Evolutionary conservation across 2,888 invertebrate genomes (phyloP).

Genomic region (Cheilosia urbana): DNA sequence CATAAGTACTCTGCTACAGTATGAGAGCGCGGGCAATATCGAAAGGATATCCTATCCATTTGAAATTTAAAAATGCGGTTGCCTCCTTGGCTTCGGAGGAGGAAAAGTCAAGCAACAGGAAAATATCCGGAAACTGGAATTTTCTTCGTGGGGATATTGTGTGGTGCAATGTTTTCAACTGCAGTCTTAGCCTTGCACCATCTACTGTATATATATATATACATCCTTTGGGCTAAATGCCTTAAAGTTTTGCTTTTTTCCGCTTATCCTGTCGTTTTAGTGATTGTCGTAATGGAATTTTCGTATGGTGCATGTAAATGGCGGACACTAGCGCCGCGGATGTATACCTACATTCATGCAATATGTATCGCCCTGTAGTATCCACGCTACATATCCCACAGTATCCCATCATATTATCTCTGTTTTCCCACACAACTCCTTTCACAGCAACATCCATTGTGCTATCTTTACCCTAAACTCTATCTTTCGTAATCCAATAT

Average conservation of each 20-base stretch:
- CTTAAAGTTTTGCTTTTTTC: conserved; percentile 50
- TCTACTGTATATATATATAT: conserved; percentile 1
- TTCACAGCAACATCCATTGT: too few species aligned
- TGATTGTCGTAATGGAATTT: conserved; percentile 66
- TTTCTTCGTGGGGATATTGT: conserved; percentile 33
- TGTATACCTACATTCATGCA: not conserved
- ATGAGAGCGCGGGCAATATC: conserved; percentile 55
- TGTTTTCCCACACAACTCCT: too few species aligned
- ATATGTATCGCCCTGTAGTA: conserved; percentile 9
- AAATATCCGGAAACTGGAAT: conserved; percentile 70
- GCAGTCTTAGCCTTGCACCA: conserved; percentile 1
- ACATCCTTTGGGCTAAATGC: conserved; percentile 66
- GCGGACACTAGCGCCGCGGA: conserved; percentile 11
- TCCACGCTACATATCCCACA: too few species aligned
- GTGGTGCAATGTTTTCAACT: conserved; percentile 60
- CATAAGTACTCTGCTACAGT: not conserved
- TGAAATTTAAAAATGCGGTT: conserved; percentile 70
- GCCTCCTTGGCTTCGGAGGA: not conserved
- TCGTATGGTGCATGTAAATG: conserved; percentile 49
- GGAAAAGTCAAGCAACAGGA: conserved; percentile 72
- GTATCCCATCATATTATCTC: too few species aligned
- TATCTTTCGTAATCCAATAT: too few species aligned
- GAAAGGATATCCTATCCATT: conserved; percentile 65
- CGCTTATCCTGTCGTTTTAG: conserved; percentile 67
- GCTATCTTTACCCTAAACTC: too few species aligned